These are phyloP conservation scores for Parnassius apollo DNA, from an alignment of 2,888 invertebrate species.

Conservation along the genomic window DNA sequence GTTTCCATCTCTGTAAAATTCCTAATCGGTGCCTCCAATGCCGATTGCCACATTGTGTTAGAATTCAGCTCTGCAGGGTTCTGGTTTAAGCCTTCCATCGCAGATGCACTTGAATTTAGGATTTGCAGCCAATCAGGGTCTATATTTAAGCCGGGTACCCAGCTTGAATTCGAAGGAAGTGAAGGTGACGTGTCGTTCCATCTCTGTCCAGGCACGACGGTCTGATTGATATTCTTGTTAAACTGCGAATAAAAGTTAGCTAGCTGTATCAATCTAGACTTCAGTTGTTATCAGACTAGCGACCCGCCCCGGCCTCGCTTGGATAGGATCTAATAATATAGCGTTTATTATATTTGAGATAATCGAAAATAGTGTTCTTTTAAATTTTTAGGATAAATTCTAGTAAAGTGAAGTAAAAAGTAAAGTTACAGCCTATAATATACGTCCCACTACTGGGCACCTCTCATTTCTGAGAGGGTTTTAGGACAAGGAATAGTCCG, in stretches of 20 bases:
- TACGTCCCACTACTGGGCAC: no score
- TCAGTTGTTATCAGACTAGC: neutral
- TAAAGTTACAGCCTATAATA: no score
- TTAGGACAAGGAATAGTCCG: no score
- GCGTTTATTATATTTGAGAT: no score
- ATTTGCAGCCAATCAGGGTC: constrained; percentile 7
- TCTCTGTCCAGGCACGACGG: constrained; percentile 3
- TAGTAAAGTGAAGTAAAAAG: no score
- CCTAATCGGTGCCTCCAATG: neutral
- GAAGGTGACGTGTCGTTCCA: constrained; percentile 11
- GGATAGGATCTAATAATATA: no score
- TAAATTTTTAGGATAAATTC: no score
- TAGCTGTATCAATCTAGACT: neutral
- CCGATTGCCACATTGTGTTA: constrained; percentile 7
- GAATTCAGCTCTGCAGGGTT: constrained; percentile 3
- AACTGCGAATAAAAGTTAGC: neutral
- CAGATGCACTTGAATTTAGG: constrained; percentile 27
- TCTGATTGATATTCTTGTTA: constrained; percentile 2
- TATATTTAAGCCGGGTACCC: constrained; percentile 4
- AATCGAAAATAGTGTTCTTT: no score
- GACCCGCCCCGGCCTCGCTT: no score
- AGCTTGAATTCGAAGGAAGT: constrained; percentile 8
- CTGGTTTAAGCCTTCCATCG: constrained; percentile 14
- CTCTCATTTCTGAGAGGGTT: no score
- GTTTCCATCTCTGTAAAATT: neutral